A percentile compares a stretch with the other conserved stretches of the same genome.
Evolutionary conservation across 2,888 invertebrate species (phyloP).

Genomic region (Sinopyrophorus schimmeli): DNA sequence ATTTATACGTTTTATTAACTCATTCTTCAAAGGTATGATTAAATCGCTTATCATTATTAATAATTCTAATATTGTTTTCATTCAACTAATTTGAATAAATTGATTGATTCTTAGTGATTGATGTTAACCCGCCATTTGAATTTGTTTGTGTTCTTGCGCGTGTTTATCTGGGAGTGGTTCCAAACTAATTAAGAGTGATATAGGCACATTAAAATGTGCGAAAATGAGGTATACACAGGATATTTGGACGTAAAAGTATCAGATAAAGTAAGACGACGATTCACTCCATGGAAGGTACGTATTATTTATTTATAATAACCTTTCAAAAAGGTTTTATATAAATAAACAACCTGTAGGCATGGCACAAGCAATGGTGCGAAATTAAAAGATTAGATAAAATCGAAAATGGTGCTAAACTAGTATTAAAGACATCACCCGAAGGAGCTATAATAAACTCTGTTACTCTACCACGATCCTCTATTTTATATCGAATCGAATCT

Average conservation of each 20-base stretch:
- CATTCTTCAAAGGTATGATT: too few species aligned
- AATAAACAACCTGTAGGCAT: constrained; percentile 56
- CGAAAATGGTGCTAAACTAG: constrained; percentile 60
- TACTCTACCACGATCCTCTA: constrained; percentile 62
- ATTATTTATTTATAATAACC: constrained; percentile 35
- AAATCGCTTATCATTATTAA: too few species aligned
- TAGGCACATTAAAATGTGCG: constrained; percentile 34
- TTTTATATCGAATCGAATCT: constrained; percentile 67
- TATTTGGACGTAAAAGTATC: constrained; percentile 69
- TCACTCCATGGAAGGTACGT: constrained; percentile 68
- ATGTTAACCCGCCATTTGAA: constrained; percentile 25
- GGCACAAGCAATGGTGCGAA: constrained; percentile 70
- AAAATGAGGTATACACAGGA: constrained; percentile 56
- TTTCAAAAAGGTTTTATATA: too few species aligned
- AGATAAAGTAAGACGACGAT: constrained; percentile 62
- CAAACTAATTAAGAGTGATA: constrained; percentile 8
- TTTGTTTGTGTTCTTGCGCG: constrained; percentile 30
- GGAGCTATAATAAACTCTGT: constrained; percentile 54
- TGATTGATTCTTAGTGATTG: too few species aligned
- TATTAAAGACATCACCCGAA: constrained; percentile 58
- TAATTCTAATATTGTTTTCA: too few species aligned
- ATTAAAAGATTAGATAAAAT: constrained; percentile 61
- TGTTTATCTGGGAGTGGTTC: constrained; percentile 37
- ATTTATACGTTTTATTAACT: too few species aligned
- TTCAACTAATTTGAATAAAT: too few species aligned